phyloP scores from a whole-genome alignment of 1,140 invertebrate species.

The Penaeus vannamei region DNA sequence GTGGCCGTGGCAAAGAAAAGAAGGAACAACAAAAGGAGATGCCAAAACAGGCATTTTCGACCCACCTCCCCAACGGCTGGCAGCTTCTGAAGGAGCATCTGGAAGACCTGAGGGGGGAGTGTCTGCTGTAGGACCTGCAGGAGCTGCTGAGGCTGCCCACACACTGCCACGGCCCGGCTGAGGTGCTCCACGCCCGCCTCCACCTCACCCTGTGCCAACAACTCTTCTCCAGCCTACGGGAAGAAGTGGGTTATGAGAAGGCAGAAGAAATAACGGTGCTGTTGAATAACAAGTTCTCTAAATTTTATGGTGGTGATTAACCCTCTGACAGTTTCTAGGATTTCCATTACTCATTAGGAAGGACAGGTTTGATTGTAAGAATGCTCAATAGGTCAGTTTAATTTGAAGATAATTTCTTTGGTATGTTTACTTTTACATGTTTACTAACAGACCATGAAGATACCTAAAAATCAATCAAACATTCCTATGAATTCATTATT shows the following conservation, averaged over 20 bases:
- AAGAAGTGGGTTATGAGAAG: not conserved
- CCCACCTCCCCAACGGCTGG: conserved; percentile 78
- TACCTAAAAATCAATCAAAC: no score
- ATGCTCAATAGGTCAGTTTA: no score
- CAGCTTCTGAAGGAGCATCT: conserved; percentile 86
- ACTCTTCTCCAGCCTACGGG: conserved; percentile 87
- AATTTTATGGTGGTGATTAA: no score
- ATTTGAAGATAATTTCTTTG: no score
- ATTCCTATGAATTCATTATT: no score
- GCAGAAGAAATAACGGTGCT: not conserved
- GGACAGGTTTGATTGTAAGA: no score
- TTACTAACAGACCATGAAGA: no score
- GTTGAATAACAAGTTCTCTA: not conserved
- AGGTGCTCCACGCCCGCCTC: conserved; percentile 95
- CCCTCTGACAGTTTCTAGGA: no score
- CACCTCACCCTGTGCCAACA: conserved; percentile 87
- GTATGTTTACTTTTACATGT: no score
- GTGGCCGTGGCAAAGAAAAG: not conserved
- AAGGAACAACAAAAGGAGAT: not conserved
- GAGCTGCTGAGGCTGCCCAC: conserved; percentile 93
- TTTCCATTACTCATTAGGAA: no score
- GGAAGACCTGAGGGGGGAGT: conserved; percentile 92
- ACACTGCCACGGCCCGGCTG: conserved; percentile 94
- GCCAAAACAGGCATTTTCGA: not conserved
- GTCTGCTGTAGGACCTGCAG: conserved; percentile 94